These are phyloP conservation scores for Pycnomerus fuliginosus DNA, from an alignment of 2,888 invertebrate genomes.

Conservation along the genomic window DNA sequence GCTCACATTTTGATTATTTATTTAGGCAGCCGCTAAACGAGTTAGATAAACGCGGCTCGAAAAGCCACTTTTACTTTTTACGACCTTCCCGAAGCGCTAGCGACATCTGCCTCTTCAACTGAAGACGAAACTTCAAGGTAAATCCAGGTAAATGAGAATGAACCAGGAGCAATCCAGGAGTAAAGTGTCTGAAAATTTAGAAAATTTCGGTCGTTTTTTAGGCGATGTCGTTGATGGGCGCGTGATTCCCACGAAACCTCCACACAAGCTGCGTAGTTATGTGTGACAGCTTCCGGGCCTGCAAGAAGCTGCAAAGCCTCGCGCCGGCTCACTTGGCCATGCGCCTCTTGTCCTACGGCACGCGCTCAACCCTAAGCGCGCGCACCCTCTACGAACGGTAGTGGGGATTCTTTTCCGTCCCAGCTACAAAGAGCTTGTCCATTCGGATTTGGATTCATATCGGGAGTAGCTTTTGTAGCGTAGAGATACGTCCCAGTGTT, in stretches of 20 bases:
- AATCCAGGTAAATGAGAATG: no score
- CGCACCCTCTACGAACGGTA: slow-evolving; percentile 41
- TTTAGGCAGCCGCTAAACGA: no score
- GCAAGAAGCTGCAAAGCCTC: slow-evolving; percentile 18
- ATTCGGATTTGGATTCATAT: slow-evolving; percentile 56
- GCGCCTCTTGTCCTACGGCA: slow-evolving; percentile 52
- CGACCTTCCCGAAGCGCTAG: no score
- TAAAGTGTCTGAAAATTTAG: neutral
- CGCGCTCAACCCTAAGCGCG: slow-evolving; percentile 51
- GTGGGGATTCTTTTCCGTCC: slow-evolving; percentile 43
- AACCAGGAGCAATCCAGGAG: neutral
- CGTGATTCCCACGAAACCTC: slow-evolving; percentile 4
- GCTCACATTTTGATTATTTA: no score
- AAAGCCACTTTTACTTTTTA: no score
- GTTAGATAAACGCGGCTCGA: no score
- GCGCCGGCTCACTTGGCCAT: slow-evolving; percentile 49
- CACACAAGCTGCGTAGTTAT: slow-evolving; percentile 2
- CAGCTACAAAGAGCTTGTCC: slow-evolving; percentile 46
- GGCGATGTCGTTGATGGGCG: neutral
- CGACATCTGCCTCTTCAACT: no score
- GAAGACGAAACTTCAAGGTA: no score
- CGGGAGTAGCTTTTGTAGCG: slow-evolving; percentile 56
- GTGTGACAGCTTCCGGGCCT: slow-evolving; percentile 34
- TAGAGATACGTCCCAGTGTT: slow-evolving; percentile 25
- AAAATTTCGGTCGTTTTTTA: neutral